phyloP scores from a whole-genome alignment of 1,140 invertebrate genomes.

The Ptiloglossa arizonensis region DNA sequence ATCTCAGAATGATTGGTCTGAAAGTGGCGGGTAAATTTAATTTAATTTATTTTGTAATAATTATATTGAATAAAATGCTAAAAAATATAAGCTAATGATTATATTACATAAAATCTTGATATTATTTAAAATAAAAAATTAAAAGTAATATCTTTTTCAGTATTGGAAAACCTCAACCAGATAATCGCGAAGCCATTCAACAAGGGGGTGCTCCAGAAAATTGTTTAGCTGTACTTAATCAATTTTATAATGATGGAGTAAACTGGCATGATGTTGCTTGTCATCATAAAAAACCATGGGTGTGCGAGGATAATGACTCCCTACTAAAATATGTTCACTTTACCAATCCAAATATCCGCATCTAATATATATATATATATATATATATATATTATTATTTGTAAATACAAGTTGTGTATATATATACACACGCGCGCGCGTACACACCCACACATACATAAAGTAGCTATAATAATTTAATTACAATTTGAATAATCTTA shows the following conservation, averaged over 20 bases:
- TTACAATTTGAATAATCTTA: background rate
- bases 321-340: conserved; percentile 90
- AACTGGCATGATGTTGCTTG: conserved; percentile 94
- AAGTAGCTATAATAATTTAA: background rate
- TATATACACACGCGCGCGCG: too few species aligned
- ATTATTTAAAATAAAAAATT: background rate
- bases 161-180: conserved; percentile 90
- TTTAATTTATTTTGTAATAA: background rate
- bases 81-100: background rate
- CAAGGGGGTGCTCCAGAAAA: conserved; percentile 91
- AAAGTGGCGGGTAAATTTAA: conserved; percentile 85
- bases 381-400: too few species aligned
- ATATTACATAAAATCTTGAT: background rate
- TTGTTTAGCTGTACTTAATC: conserved; percentile 90
- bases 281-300: conserved; percentile 91
- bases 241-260: conserved; percentile 93
- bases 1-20: conserved; percentile 91
- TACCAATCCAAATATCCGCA: conserved; percentile 88
- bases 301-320: conserved; percentile 91
- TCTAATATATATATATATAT: conserved; percentile 81
- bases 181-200: conserved; percentile 90
- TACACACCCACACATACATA: too few species aligned
- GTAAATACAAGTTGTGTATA: too few species aligned
- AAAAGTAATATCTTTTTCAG: conserved; percentile 65
- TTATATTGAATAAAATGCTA: background rate